Evolutionary conservation across 2,888 invertebrate species (phyloP).

Genomic region (Eilema sororculum): DNA sequence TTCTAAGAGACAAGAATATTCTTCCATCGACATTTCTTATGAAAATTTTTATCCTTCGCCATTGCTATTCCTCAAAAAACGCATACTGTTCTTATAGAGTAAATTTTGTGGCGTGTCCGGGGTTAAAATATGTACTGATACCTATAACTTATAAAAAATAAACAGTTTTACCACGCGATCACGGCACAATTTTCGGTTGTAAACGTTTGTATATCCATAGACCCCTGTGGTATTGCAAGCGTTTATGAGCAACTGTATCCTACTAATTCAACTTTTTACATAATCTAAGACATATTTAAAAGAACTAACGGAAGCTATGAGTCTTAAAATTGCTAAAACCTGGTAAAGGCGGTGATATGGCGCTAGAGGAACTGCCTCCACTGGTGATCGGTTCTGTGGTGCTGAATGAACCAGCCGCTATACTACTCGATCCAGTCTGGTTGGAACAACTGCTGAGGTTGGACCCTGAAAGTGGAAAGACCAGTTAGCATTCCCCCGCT

Average conservation of each 20-base stretch:
- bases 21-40: no score
- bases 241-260: not conserved
- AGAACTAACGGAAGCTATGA: not conserved
- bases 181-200: no score
- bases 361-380: slow-evolving; percentile 83
- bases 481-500: not conserved
- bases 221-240: not conserved
- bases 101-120: no score
- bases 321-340: slow-evolving; percentile 55
- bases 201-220: no score
- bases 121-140: no score
- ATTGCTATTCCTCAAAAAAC: no score
- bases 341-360: slow-evolving; percentile 83
- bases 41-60: no score
- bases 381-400: slow-evolving; percentile 83
- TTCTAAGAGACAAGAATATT: no score
- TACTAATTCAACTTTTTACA: not conserved
- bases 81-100: no score
- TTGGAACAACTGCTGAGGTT: slow-evolving; percentile 85
- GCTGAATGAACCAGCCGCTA: slow-evolving; percentile 82
- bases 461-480: slow-evolving; percentile 69
- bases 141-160: no score
- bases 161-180: no score
- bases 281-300: not conserved
- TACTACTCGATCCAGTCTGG: slow-evolving; percentile 83